Base-by-base conservation (phyloP, 2,888 invertebrate species). In the Mythimna pallens region DNA sequence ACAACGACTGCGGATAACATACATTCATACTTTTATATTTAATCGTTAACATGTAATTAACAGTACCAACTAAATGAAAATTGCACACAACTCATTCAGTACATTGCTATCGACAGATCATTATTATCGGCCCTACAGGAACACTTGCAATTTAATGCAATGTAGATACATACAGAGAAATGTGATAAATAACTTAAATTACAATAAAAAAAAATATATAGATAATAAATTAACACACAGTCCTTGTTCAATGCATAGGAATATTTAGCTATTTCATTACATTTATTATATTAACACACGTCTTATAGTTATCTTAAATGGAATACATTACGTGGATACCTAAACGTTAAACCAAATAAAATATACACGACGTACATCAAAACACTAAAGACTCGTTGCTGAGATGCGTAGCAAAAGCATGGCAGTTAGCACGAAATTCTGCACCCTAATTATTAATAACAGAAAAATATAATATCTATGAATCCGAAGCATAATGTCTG, bases 151-250 rank as follows among this genome's bases (percentile, higher is more conserved):
- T 89, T 91, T 89, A 87, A 84, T 86, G 89, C 91, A 92, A 92
- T 90, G 83, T 86, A 87, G 84, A 91, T 69, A 83, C 72, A 82
- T 73, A 81, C 74, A 78, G 87, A 93, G 92, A 93, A 93, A 92
- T 89, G 90, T 90, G 93, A 94, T 94, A 95, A 95, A 95, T 95
- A 95, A 95, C 94, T 95, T 95, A 96, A 93, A 91, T 91, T 92
- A 91, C 90, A 89, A 90, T 89, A 90, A 89, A 92, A 91, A 25
- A 92, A 88, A 90, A 91, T 75, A 88, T 88, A 92, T 92, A 93
- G 90, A 93, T 92, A 96, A 96, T 96, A 95, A 96, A 95, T 95
- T 94, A 96, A 95, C 94, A 93, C 92, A 93, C 91, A 95, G 94
- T 95, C 94, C 93, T 95, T 92, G 94, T 95, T 94, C 94, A 94